A percentile compares a stretch with the other conserved stretches of the same genome.
Evolutionary conservation across 2,888 invertebrate genomes (phyloP).

Genomic region (Melolontha melolontha): DNA sequence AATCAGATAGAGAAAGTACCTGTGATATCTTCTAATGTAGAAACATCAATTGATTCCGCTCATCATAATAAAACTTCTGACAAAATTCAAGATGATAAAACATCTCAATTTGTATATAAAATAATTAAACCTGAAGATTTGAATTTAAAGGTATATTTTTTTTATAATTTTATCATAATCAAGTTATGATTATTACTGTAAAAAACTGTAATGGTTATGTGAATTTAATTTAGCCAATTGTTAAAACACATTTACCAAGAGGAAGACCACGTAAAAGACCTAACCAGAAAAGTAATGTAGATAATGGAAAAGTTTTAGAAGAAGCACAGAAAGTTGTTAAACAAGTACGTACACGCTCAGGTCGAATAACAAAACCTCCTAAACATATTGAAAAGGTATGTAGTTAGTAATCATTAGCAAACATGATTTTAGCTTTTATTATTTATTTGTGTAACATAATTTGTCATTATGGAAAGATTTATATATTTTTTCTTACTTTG

Average conservation of each 20-base stretch:
- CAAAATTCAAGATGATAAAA: slow-evolving; percentile 38
- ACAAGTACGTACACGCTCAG: slow-evolving; percentile 59
- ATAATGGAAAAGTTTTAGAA: slow-evolving; percentile 33
- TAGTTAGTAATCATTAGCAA: slow-evolving; percentile 22
- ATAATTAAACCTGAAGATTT: slow-evolving; percentile 60
- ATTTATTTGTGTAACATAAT: too few species aligned
- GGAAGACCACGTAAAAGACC: slow-evolving; percentile 57
- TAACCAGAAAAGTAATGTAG: slow-evolving; percentile 42
- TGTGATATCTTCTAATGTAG: slow-evolving; percentile 8
- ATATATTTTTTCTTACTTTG: too few species aligned
- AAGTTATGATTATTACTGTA: background rate
- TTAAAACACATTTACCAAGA: slow-evolving; percentile 48
- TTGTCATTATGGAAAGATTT: too few species aligned
- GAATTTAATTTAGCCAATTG: slow-evolving; percentile 48
- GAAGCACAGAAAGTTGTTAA: slow-evolving; percentile 46
- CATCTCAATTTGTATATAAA: slow-evolving; percentile 55
- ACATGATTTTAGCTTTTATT: too few species aligned
- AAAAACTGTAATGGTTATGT: background rate
- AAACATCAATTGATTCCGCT: background rate
- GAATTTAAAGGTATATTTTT: slow-evolving; percentile 54
- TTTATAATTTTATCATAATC: background rate
- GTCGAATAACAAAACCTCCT: slow-evolving; percentile 60
- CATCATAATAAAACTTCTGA: slow-evolving; percentile 26
- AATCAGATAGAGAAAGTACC: slow-evolving; percentile 16
- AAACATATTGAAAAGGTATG: slow-evolving; percentile 58